Base-by-base conservation (phyloP, 2,888 invertebrate species). In the Fissipunctia ypsillon region DNA sequence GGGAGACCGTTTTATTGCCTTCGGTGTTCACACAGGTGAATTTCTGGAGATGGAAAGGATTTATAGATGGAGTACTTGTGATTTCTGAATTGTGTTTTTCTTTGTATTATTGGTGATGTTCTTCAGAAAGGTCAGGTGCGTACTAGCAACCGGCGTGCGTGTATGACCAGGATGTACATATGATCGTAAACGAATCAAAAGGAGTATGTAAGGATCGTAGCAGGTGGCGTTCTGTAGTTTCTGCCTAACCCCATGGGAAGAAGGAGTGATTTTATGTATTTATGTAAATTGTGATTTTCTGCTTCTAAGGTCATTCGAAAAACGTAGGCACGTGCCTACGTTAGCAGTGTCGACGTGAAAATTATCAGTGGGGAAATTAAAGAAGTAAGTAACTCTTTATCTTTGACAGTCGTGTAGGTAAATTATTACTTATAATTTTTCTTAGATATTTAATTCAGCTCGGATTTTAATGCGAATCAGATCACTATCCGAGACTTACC, bases 1-100 rank as follows among this genome's bases (percentile, higher is more conserved):
- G 43, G 35, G 66, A 64, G 61, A 63, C n/a, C 22, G 56, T 71
- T 85, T 85, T 83, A 83, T 71, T 83, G 63, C 52, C 7, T 41
- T 65, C 43, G 5, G 48, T 64, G 57, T 85, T 72, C 54, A 19
- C 69, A 78, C 78, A 7, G 64, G 72, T 28, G 43, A 54, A n/a
- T 65, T 73, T 84, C 50, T 57, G 45, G n/a, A 56, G 4, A 14
- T 7, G 5, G 10, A 9, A 67, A 28, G 4, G 41, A n/a, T 43
- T 43, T 25, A 6, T 12, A 56, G 6, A 12, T 64, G 31, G 31
- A 35, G 19, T n/a, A 56, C 2, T n/a, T 56, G 1, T 35, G 5
- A 31, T 50, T 63, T 45, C 45, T 22, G 28, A 16, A 9, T 22
- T 48, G 22, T 63, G 9, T 45, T 63, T 43, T 19, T 14, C 4